Percentiles rank a stretch among this genome's conserved stretches.
Conservation (phyloP, 2,888 invertebrate genomes). For the Holacanthella duospinosa region DNA sequence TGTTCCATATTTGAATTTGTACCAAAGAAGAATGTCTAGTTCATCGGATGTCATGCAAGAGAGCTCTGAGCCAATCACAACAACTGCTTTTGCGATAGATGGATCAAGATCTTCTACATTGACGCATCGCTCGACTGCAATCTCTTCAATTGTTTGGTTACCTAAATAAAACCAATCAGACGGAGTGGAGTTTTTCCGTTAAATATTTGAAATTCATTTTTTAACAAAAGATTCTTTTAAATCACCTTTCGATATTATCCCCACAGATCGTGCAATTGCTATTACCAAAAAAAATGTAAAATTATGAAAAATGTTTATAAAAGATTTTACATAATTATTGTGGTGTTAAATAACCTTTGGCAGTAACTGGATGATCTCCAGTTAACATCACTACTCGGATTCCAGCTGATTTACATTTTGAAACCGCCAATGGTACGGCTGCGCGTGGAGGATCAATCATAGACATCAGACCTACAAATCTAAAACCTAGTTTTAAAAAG, state of each 20-base stretch:
- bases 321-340: background rate
- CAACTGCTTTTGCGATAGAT: constrained; percentile 40
- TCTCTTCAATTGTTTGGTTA: constrained; percentile 43
- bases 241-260: constrained; percentile 53
- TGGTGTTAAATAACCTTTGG: constrained; percentile 49
- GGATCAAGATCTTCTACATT: constrained; percentile 41
- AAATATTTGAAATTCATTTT: no score
- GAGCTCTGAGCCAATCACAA: constrained; percentile 42
- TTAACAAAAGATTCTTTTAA: background rate
- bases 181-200: no score
- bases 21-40: constrained; percentile 38
- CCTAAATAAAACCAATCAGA: constrained; percentile 23
- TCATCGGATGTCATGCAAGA: constrained; percentile 40
- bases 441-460: constrained; percentile 62
- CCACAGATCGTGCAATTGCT: constrained; percentile 66
- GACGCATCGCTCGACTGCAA: constrained; percentile 43
- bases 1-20: background rate
- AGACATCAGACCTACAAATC: constrained; percentile 56
- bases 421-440: constrained; percentile 56
- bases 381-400: constrained; percentile 69
- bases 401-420: constrained; percentile 61
- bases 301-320: background rate
- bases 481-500: constrained; percentile 54
- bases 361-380: constrained; percentile 68
- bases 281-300: no score